A percentile compares a stretch with the other conserved stretches of the same genome.
Evolutionary conservation across 1,140 invertebrate species (phyloP).

Genomic region (Drosophila parvula): DNA sequence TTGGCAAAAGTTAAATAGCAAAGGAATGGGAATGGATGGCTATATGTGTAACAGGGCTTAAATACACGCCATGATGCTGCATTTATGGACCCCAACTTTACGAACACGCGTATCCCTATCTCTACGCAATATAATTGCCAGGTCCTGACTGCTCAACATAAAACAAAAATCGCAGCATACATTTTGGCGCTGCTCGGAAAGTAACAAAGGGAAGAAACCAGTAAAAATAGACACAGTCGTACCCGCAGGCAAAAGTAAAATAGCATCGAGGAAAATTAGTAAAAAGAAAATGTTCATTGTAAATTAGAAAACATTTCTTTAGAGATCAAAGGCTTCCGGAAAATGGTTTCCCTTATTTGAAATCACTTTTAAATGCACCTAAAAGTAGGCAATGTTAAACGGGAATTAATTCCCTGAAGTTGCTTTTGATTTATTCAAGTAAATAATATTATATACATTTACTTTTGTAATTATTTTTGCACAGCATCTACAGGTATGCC

Average conservation of each 20-base stretch:
- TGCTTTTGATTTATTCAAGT: background rate
- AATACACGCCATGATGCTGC: slow-evolving; percentile 58
- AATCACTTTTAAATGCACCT: background rate
- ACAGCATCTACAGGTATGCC: background rate
- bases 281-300: background rate
- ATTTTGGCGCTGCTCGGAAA: background rate
- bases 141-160: slow-evolving; percentile 24
- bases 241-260: background rate
- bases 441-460: background rate
- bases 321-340: background rate
- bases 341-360: background rate
- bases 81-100: slow-evolving; percentile 36
- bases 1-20: background rate
- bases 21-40: no score
- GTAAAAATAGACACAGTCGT: background rate
- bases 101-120: background rate
- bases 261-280: background rate
- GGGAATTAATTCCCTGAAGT: no score
- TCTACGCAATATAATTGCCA: slow-evolving; percentile 29
- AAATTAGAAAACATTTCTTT: no score
- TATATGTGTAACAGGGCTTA: slow-evolving; percentile 6
- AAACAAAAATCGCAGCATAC: slow-evolving; percentile 26
- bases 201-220: background rate
- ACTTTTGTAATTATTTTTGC: background rate
- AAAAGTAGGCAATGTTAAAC: background rate